These are phyloP conservation scores for Cathartes aura DNA, from an alignment of 2,113 vertebrate species.

Conservation along the genomic window DNA sequence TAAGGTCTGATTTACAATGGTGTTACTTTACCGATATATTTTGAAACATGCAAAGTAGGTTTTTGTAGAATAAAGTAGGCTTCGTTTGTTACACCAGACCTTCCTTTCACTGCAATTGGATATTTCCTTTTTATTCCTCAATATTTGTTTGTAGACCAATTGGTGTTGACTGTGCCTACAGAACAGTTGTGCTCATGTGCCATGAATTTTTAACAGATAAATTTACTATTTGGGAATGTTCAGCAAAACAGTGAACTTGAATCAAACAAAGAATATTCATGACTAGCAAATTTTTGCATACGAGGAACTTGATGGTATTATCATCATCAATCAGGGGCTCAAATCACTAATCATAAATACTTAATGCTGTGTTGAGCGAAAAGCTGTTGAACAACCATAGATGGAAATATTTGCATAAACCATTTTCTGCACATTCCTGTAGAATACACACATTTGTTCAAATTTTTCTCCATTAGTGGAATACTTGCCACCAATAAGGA, in stretches of 20 bases:
- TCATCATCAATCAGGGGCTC: not conserved
- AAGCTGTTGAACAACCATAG: not conserved
- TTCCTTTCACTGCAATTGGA: not conserved
- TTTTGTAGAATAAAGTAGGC: not conserved
- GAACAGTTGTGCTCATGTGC: not conserved
- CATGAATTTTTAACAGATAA: not conserved
- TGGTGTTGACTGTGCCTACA: not conserved
- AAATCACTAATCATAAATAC: not conserved
- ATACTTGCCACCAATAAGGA: not conserved
- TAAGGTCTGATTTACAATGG: not conserved
- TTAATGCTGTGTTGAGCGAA: not conserved
- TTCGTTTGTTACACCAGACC: not conserved
- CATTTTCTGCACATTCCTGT: not conserved
- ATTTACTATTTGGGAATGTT: not conserved
- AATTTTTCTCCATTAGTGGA: not conserved
- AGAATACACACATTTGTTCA: not conserved
- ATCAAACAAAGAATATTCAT: constrained; percentile 1
- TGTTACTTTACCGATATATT: not conserved
- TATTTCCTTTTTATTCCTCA: not conserved
- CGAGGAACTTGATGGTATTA: not conserved
- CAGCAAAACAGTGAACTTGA: not conserved
- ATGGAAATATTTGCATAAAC: not conserved
- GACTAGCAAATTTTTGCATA: not conserved
- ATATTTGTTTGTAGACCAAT: not conserved
- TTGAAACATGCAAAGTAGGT: not conserved